These are phyloP conservation scores for Neofelis nebulosa DNA, from an alignment of 2,113 vertebrate species.

Conservation along the genomic window DNA sequence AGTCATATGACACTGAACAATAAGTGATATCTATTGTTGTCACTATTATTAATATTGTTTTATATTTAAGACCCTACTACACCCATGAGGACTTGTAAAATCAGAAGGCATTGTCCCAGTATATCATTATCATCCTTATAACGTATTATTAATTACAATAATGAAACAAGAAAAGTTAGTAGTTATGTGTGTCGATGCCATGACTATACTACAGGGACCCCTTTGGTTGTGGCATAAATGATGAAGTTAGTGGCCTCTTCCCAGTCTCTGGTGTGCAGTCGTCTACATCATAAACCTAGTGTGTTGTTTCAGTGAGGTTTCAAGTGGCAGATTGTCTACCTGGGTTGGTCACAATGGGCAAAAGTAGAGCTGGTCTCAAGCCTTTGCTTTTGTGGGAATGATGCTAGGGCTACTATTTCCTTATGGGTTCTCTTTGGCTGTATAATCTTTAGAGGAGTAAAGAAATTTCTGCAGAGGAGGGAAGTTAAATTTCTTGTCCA, in stretches of 20 bases:
- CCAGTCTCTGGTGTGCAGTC: background rate
- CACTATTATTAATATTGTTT: background rate
- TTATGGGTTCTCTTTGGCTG: background rate
- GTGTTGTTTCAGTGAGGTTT: background rate
- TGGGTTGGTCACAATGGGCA: background rate
- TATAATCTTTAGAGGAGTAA: background rate
- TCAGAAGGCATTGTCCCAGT: background rate
- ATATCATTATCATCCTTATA: background rate
- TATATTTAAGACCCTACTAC: background rate
- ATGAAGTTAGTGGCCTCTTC: background rate
- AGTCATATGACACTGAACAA: background rate
- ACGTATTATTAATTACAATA: background rate
- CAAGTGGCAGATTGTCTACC: accelerated
- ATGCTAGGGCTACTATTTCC: background rate
- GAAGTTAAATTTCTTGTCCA: background rate
- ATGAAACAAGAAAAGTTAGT: background rate
- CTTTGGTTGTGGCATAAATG: background rate
- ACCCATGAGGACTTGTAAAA: background rate
- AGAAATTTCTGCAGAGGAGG: background rate
- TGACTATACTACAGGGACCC: background rate
- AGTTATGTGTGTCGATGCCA: background rate
- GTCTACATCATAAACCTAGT: background rate
- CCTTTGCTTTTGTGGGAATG: background rate
- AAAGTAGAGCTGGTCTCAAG: background rate
- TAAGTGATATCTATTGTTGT: background rate